These are phyloP conservation scores for Zoanthus sansibaricus DNA, from an alignment of 92 coral and sea anemone genomes.

Conservation along the genomic window DNA sequence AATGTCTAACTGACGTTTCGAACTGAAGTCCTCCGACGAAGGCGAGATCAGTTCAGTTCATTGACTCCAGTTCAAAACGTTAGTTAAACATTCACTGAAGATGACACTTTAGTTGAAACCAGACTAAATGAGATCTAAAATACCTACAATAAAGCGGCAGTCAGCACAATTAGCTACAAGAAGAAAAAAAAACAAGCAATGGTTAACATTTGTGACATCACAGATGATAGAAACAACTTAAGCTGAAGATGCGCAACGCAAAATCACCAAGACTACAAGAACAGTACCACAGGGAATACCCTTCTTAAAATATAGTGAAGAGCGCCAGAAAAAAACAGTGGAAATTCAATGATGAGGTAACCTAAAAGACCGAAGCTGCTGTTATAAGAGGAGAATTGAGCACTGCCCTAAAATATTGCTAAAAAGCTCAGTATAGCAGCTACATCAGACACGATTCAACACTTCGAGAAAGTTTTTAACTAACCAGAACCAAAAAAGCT, in stretches of 20 bases:
- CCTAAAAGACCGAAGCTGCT: background rate
- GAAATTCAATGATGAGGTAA: background rate
- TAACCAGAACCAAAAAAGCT: background rate
- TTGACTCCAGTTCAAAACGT: too few species aligned
- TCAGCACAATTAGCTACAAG: background rate
- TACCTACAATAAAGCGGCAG: background rate
- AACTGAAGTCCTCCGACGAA: too few species aligned
- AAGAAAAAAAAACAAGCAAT: background rate
- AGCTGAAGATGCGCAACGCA: background rate
- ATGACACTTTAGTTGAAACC: background rate
- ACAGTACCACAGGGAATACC: background rate
- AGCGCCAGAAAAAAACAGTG: background rate
- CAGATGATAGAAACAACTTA: background rate
- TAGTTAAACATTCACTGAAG: background rate
- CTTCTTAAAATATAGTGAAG: background rate
- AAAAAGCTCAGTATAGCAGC: background rate
- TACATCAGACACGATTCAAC: background rate
- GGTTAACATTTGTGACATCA: conserved; percentile 2
- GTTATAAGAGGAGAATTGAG: conserved; percentile 1
- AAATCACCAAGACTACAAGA: conserved; percentile 1
- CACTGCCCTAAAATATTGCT: background rate
- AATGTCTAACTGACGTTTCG: too few species aligned
- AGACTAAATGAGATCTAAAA: background rate
- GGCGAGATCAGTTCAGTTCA: too few species aligned
- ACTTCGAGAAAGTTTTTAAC: background rate